phyloP scores from a whole-genome alignment of 2,113 vertebrate species.

The Gasterosteus aculeatus region DNA sequence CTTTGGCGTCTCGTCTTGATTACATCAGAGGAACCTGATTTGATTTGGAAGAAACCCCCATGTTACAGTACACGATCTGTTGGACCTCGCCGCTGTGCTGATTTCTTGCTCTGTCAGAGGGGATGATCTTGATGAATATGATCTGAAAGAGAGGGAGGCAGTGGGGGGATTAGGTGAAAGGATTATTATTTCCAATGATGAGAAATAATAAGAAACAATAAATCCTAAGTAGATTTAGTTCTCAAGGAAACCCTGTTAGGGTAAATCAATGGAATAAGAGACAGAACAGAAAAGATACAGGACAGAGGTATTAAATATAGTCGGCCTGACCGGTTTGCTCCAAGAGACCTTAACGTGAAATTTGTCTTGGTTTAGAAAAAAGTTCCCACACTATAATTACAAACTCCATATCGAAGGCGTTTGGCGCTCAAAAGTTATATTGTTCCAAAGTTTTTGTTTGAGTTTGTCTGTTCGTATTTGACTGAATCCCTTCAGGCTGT shows the following conservation, averaged over 20 bases:
- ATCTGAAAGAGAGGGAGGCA: conserved; percentile 72
- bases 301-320: conserved; percentile 69
- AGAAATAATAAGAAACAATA: conserved; percentile 83
- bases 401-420: background rate
- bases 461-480: background rate
- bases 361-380: background rate
- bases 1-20: conserved; percentile 79
- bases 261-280: conserved; percentile 75
- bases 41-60: conserved; percentile 77
- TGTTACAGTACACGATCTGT: conserved; percentile 58
- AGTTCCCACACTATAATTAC: background rate
- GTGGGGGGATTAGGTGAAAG: conserved; percentile 74
- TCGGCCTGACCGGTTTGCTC: conserved; percentile 42
- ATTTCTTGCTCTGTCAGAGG: conserved; percentile 74
- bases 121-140: conserved; percentile 81
- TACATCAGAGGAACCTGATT: conserved; percentile 79
- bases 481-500: background rate
- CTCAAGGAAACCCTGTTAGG: conserved; percentile 82
- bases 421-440: background rate
- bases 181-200: conserved; percentile 80
- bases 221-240: conserved; percentile 84
- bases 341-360: conserved; percentile 3
- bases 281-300: conserved; percentile 51
- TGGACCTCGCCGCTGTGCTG: conserved; percentile 64
- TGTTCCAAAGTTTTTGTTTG: background rate